These are phyloP conservation scores for Drosophila anomalata DNA, from an alignment of 2,888 invertebrate species.

Conservation along the genomic window DNA sequence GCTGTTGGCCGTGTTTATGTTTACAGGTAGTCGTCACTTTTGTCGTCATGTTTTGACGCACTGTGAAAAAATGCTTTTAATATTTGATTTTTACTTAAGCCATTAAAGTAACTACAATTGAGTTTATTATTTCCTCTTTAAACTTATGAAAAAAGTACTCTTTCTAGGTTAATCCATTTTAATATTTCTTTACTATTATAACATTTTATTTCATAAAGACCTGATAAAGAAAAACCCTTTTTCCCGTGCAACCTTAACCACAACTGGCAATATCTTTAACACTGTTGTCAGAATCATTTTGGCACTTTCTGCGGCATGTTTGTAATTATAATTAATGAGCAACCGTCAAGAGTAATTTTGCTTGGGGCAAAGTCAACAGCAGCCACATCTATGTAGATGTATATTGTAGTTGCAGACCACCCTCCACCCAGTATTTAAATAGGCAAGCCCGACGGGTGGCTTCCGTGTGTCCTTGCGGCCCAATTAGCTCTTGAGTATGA, in stretches of 20 bases:
- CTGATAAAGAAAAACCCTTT: not conserved
- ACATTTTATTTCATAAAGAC: not conserved
- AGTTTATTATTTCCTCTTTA: not conserved
- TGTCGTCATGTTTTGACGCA: conserved; percentile 1
- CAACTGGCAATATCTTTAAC: conserved; percentile 23
- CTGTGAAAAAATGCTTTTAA: not conserved
- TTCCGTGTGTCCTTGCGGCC: conserved; percentile 33
- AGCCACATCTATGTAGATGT: conserved; percentile 16
- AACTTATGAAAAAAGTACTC: too few relatives aligned
- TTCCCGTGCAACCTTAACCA: conserved; percentile 9
- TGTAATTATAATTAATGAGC: conserved; percentile 76
- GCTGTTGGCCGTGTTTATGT: conserved; percentile 28
- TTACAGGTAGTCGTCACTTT: conserved; percentile 4
- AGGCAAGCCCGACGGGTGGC: conserved; percentile 36
- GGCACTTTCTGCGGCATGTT: conserved; percentile 42
- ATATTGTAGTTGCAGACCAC: conserved; percentile 12
- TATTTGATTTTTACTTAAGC: not conserved
- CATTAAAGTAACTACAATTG: not conserved
- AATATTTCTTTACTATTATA: too few relatives aligned
- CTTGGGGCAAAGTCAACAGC: conserved; percentile 32
- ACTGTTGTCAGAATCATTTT: conserved; percentile 18
- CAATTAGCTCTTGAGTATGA: conserved; percentile 54
- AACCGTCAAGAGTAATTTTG: conserved; percentile 49
- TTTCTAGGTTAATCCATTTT: not conserved
- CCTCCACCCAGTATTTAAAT: conserved; percentile 20